phyloP scores from a whole-genome alignment of 2,797 vertebrate species.

The Gallinago stenura region DNA sequence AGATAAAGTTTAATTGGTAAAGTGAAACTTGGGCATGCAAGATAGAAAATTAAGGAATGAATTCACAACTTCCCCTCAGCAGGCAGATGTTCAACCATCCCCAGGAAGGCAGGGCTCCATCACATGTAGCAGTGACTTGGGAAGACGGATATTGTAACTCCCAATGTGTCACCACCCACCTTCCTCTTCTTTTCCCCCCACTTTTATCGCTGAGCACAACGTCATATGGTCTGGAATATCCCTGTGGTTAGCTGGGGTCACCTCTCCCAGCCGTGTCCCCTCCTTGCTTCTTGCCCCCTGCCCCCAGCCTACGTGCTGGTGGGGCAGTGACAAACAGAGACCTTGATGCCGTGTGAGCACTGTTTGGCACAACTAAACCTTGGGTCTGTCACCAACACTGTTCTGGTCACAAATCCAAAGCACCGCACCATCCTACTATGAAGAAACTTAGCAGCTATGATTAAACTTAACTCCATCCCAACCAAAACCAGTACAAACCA shows the following conservation, averaged over 20 bases:
- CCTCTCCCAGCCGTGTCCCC: not conserved
- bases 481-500: not conserved
- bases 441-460: not conserved
- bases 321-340: not conserved
- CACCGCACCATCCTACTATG: not conserved
- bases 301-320: rapidly evolving
- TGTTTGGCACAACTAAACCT: not conserved
- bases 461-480: not conserved
- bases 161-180: not conserved
- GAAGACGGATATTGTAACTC: rapidly evolving
- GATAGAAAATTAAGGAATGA: not conserved
- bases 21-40: not conserved
- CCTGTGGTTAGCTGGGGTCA: not conserved
- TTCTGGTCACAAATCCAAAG: not conserved
- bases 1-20: not conserved
- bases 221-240: not conserved
- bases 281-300: rapidly evolving
- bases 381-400: rapidly evolving
- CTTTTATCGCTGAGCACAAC: not conserved
- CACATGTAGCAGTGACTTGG: not conserved
- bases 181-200: not conserved
- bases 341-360: rapidly evolving
- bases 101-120: not conserved
- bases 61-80: not conserved
- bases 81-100: not conserved